Evolutionary conservation across 2,888 invertebrate species (phyloP), one percentile per base, ranked within the genome.

Genomic region (Xanthia togata): DNA sequence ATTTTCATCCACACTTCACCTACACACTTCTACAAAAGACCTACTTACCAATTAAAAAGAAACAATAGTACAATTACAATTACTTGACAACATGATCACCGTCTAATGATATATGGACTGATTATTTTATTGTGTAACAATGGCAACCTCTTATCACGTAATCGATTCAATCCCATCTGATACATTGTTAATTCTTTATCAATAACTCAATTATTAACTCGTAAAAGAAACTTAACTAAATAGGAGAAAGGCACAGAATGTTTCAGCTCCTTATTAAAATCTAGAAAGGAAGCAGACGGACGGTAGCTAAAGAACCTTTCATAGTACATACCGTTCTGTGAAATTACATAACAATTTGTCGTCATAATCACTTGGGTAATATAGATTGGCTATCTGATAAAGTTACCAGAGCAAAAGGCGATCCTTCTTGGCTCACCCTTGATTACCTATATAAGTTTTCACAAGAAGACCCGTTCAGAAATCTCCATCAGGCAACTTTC

Each of bases 11-110:
- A 20, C 62, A 50, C 50, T 76, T 59, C 68, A 77, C 64, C 65
- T 67, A 70, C 73, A 74, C 70, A 68, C 63, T 23, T 73, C 75
- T 65, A 59, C 74, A 70, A 53, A 62, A 74, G n/a, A 64, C 67
- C 55, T 11, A 62, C 65, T 26, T 57, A 76, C 70, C 78, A 84
- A 86, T 90, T 90, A 88, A 86, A 87, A 76, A 57, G 11, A 88
- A 77, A 91, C 90, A 91, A 90, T 89, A 78, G 86, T 62, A 77
- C 81, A 87, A 88, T 89, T 84, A 84, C 63, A 85, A 73, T 87
- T 85, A 82, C 79, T 65, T 84, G 89, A 88, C 88, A 87, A 84
- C 82, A 86, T 90, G 87, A 91, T 88, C 82, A 74, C 82, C 76
- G 70, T 82, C 74, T 84, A 85, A 87, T 88, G 83, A 88, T 87